Conservation (phyloP, 1,140 invertebrate species). For the Bombus fervidus region DNA sequence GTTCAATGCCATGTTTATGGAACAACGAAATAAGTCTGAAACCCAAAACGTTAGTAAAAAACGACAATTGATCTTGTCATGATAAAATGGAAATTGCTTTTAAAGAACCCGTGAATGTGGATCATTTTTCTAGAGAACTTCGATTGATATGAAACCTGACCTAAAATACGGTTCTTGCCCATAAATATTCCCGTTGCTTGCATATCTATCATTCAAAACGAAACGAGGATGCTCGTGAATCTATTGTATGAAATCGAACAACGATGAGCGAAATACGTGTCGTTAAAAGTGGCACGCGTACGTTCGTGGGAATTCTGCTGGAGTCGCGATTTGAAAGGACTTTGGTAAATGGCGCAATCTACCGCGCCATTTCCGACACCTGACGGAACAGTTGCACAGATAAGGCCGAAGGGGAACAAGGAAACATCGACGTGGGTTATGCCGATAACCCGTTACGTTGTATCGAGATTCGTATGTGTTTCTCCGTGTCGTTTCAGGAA, state of each 20-base stretch:
- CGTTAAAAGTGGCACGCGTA: constrained; percentile 39
- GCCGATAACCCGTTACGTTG: not conserved
- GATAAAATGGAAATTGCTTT: not conserved
- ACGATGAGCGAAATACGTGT: not conserved
- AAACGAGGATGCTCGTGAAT: not conserved
- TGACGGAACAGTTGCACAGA: constrained; percentile 42
- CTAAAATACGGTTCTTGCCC: not conserved
- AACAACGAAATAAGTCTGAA: not conserved
- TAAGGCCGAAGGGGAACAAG: constrained; percentile 29
- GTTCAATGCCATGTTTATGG: not conserved
- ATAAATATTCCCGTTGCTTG: not conserved
- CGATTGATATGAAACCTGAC: not conserved
- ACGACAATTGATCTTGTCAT: not conserved
- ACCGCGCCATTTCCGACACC: constrained; percentile 61
- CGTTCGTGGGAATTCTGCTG: not conserved
- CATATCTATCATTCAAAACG: not conserved
- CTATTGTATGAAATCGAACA: not conserved
- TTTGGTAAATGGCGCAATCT: constrained; percentile 62
- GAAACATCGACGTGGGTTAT: constrained; percentile 11
- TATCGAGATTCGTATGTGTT: not conserved
- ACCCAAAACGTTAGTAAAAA: not conserved
- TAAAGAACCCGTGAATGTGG: too few species aligned
- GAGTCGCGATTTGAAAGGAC: constrained; percentile 38
- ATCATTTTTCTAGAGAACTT: not conserved
- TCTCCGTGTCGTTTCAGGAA: not conserved